A percentile compares a stretch with the other conserved stretches of the same genome.
phyloP scores from a whole-genome alignment of 2,797 vertebrate species.

The Thamnophis elegans region DNA sequence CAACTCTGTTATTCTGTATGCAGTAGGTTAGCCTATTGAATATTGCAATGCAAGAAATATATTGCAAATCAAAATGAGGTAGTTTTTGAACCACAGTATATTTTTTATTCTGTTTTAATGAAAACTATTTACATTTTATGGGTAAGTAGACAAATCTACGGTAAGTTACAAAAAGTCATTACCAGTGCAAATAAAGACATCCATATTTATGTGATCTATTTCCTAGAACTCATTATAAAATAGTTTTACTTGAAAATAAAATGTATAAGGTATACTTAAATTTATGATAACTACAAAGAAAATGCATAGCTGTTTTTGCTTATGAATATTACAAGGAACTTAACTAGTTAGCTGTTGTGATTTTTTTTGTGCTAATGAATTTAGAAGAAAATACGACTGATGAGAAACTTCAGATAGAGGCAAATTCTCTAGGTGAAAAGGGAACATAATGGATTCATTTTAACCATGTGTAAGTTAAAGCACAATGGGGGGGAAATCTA shows the following conservation, averaged over 20 bases:
- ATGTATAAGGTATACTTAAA: not conserved
- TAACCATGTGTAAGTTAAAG: not conserved
- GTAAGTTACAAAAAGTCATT: not conserved
- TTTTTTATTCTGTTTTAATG: not conserved
- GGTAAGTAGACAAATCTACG: not conserved
- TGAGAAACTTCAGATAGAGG: conserved; percentile 26
- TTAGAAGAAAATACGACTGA: conserved; percentile 14
- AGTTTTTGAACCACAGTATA: not conserved
- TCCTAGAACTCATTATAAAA: not conserved
- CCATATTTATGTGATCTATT: not conserved
- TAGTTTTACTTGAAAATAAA: not conserved
- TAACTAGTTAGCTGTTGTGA: not conserved
- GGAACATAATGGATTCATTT: conserved; percentile 31
- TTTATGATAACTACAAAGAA: not conserved
- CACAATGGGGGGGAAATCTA: not conserved
- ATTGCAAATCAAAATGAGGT: not conserved
- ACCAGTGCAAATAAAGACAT: not conserved
- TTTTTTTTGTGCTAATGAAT: conserved; percentile 1
- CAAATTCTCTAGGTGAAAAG: conserved; percentile 8
- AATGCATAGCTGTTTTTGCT: not conserved
- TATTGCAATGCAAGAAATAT: not conserved
- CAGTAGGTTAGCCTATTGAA: not conserved
- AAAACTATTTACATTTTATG: not conserved
- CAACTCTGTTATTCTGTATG: not conserved
- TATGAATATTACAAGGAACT: conserved; percentile 2